These are phyloP conservation scores for Leguminivora glycinivorella DNA, from an alignment of 1,140 invertebrate genomes.

Conservation along the genomic window DNA sequence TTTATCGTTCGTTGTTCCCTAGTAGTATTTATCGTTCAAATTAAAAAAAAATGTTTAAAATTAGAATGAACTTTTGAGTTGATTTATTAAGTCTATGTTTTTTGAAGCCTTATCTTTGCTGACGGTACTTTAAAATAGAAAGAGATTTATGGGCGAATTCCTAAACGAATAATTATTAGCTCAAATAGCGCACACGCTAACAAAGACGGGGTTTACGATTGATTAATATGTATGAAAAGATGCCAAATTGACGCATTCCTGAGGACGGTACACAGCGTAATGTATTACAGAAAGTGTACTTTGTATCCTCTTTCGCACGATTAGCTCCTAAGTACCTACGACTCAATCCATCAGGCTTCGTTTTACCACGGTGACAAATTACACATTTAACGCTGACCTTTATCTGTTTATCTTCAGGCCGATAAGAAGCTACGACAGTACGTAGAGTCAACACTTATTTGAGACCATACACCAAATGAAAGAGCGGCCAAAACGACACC, in stretches of 20 bases:
- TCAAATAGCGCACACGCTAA: conserved; percentile 34
- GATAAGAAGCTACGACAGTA: no score
- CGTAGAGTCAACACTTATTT: no score
- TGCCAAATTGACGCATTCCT: neutral
- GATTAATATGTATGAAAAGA: conserved; percentile 25
- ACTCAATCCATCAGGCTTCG: no score
- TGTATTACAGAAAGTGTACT: neutral
- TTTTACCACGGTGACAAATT: no score
- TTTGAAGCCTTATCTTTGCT: conserved; percentile 27
- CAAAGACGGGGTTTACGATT: neutral
- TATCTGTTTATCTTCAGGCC: no score
- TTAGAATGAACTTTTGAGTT: neutral
- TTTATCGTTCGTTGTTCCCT: no score
- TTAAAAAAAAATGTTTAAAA: neutral
- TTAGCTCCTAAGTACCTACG: no score
- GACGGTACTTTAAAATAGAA: conserved; percentile 32
- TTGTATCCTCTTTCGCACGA: no score
- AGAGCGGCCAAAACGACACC: no score
- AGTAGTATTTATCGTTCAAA: neutral
- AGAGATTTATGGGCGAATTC: conserved; percentile 39
- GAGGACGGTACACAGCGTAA: neutral
- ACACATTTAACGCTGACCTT: no score
- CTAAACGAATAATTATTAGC: conserved; percentile 36
- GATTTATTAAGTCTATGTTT: conserved; percentile 10
- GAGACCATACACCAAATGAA: no score